phyloP scores from a whole-genome alignment of 2,113 vertebrate species.

The Mesocricetus auratus region DNA sequence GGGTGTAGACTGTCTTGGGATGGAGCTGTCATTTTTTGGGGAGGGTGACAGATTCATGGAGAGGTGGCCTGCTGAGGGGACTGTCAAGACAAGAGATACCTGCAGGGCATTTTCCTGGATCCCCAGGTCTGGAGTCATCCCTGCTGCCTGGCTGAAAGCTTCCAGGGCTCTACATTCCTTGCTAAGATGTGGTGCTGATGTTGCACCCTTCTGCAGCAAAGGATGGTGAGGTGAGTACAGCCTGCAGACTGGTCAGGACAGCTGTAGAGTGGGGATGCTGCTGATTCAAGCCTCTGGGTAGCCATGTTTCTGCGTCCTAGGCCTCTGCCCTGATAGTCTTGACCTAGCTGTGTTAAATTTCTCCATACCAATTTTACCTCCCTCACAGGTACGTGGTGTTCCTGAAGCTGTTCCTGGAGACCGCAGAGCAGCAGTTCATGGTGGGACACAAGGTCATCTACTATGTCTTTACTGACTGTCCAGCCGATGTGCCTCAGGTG shows the following conservation, averaged over 20 bases:
- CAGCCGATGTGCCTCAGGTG: slow-evolving; percentile 64
- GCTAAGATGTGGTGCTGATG: neutral
- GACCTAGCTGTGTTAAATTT: neutral
- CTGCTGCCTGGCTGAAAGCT: neutral
- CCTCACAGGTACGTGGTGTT: slow-evolving; percentile 63
- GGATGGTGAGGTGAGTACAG: neutral
- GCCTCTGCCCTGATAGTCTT: too few relatives aligned
- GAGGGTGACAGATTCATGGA: neutral
- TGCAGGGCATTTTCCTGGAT: neutral
- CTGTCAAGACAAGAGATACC: neutral
- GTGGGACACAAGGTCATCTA: slow-evolving; percentile 84
- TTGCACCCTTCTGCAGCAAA: neutral
- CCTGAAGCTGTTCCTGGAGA: slow-evolving; percentile 84
- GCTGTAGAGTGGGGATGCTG: neutral
- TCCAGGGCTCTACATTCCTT: neutral
- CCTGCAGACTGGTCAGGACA: too few relatives aligned
- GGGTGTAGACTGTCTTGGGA: neutral
- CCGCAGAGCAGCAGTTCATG: slow-evolving; percentile 84
- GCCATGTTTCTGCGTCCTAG: neutral
- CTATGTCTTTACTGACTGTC: slow-evolving; percentile 86
- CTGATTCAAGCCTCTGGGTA: neutral
- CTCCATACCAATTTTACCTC: neutral
- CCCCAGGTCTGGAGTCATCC: neutral
- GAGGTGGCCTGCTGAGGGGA: neutral
- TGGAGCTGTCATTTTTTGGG: too few relatives aligned